A percentile compares a stretch with the other conserved stretches of the same genome.
phyloP scores from a whole-genome alignment of 2,113 vertebrate genomes.

The Smithornis capensis region DNA sequence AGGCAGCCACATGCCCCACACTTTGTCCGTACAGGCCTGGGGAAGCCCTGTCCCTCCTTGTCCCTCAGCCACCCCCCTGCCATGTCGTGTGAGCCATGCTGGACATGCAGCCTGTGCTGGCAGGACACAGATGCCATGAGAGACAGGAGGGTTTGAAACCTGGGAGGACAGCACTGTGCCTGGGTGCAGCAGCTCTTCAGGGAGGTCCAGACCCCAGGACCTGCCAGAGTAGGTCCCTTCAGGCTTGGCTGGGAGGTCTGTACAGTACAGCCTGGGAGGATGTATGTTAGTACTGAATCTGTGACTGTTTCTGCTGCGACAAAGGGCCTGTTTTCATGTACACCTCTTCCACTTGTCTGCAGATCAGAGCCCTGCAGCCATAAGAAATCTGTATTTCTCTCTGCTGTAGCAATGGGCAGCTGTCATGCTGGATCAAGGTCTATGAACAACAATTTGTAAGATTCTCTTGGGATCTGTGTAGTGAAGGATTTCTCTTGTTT shows the following conservation, averaged over 20 bases:
- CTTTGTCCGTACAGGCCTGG: background rate
- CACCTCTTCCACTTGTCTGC: background rate
- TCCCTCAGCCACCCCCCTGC: background rate
- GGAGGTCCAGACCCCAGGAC: too few relatives aligned
- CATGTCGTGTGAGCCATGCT: fast-evolving
- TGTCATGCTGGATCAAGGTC: background rate
- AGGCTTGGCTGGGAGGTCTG: too few relatives aligned
- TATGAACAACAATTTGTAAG: background rate
- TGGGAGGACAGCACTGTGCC: background rate
- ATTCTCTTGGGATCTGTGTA: background rate
- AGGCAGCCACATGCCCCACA: background rate
- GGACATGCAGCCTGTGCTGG: background rate
- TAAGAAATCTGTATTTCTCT: background rate
- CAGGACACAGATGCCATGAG: too few relatives aligned
- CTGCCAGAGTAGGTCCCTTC: background rate
- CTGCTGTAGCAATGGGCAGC: background rate
- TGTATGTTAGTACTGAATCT: fast-evolving
- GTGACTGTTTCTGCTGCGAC: background rate
- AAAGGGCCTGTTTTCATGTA: background rate
- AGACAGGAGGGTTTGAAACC: background rate
- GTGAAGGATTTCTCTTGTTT: background rate
- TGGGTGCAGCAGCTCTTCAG: background rate
- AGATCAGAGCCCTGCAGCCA: background rate
- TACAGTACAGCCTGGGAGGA: fast-evolving
- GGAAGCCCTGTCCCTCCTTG: background rate